Base-by-base conservation (phyloP, 2,113 vertebrate genomes). In the Gobio gobio region DNA sequence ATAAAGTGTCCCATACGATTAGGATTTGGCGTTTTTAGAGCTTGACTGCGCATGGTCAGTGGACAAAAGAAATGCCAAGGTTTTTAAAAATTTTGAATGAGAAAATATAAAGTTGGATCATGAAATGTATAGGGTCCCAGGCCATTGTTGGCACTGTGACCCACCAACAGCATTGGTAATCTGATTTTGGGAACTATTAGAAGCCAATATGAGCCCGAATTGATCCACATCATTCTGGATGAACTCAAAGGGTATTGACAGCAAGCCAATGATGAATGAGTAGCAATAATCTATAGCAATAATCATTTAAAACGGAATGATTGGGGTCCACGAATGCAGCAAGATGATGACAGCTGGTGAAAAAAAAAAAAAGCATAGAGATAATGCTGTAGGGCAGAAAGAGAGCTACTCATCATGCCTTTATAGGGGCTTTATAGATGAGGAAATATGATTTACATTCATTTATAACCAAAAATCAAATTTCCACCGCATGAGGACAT, bases 301-400 rank as follows among this genome's bases (percentile, higher is more conserved):
- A 61, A 79, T 79, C 4, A 26, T 79, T 64, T 78, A 78, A 83
- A 74, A 85, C 24, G 2, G 12, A 45, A 64, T 75, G 83, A 79
- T 85, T 70, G 68, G 18, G 16, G 49, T 40, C 4, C 36, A n/a
- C 80, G 36, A 59, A 77, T 82, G 78, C 61, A 82, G 78, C 63
- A 43, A 47, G 83, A 66, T 59, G 7, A 45, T 77, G 61, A 61
- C 33, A 80, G 58, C 75, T n/a, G 43, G 20, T 13, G 29, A 73
- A 74, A 79, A 76, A 36, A 77, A 5, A 54, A 54, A 45, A 4
- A 1, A 12, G 3, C 70, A 24, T 36, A n/a, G 66, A 56, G 22
- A 76, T 77, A 86, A 87, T 80, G 73, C 74, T 83, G 56, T 74
- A 85, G 51, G 40, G 36, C 77, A 79, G 22, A 79, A 61, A 79